These are phyloP conservation scores for Apis cerana DNA, from an alignment of 1,140 invertebrate species.

Conservation along the genomic window DNA sequence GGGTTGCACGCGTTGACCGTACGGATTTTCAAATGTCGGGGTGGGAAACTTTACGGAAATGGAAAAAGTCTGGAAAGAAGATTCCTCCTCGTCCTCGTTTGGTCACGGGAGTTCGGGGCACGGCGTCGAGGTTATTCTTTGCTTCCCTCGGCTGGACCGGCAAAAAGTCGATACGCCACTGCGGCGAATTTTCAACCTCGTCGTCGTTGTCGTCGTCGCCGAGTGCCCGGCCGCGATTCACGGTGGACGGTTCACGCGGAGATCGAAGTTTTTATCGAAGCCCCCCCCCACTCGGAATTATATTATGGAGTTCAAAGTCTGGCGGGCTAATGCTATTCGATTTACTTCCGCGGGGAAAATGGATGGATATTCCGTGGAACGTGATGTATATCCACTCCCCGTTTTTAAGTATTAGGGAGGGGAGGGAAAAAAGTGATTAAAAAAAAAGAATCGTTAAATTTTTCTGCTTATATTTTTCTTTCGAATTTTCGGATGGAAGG, in stretches of 20 bases:
- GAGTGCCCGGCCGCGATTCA: not conserved
- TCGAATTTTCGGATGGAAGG: no score
- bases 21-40: conserved; percentile 46
- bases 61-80: conserved; percentile 52
- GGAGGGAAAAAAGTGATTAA: no score
- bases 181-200: conserved; percentile 37
- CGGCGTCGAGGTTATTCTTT: conserved; percentile 35
- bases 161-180: conserved; percentile 52
- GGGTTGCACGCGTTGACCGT: conserved; percentile 23
- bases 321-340: not conserved
- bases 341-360: not conserved
- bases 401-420: not conserved
- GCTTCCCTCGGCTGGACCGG: conserved; percentile 27
- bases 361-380: not conserved
- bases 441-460: no score
- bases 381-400: not conserved
- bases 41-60: conserved; percentile 55
- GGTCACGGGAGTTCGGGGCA: not conserved
- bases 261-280: not conserved
- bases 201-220: not conserved
- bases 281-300: not conserved
- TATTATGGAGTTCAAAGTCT: not conserved
- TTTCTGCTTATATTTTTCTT: no score
- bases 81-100: not conserved
- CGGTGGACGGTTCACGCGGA: not conserved